Evolutionary conservation across 2,113 vertebrate species (phyloP), one percentile per base, ranked within the genome.

Genomic region (Kryptolebias marmoratus): DNA sequence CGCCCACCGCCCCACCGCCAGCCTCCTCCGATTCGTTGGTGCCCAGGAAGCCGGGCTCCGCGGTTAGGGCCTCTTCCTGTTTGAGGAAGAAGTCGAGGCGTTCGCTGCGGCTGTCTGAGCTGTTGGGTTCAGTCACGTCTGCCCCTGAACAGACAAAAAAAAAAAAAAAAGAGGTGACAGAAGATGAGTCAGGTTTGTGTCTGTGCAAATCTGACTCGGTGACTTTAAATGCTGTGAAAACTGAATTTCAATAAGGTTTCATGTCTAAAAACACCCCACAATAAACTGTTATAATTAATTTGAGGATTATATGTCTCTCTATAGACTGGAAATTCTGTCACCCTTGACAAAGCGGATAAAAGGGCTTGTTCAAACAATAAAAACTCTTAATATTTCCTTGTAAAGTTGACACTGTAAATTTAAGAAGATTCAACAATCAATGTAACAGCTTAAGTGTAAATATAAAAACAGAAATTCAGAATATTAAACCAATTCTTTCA

Each of bases 21-120:
- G 79, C 90, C 0, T 97, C 96, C 14, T 98, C 97, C 62, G 96
- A 96, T 83, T 98, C 96, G 0, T 90, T 93, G 0, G 94, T 88
- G 0, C 93, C 93, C 81, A 96, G 87, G 92, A 95, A 98, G 89
- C 90, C 85, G 60, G 88, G 81, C 9, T 98, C 97, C 1, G 93
- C 93, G 0, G 79, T 87, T 1, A 97, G 91, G 0, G 93, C 89
- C 44, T 98, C 98, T 13, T 99, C 98, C n/a, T 93, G 88, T 10
- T 84, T 95, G 7, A 87, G 45, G 31, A 93, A 97, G 70, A 96
- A 95, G 62, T 97, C 97, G 0, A 95, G 78, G 47, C 94, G 92
- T 64, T 98, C 96, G 44, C 89, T 92, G 0, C 94, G 91, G 90
- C 93, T 92, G 87, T 98, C 96, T 0, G 96, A 96, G 93, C 94